phyloP scores from a whole-genome alignment of 2,113 vertebrate genomes.

The Nanorana parkeri region DNA sequence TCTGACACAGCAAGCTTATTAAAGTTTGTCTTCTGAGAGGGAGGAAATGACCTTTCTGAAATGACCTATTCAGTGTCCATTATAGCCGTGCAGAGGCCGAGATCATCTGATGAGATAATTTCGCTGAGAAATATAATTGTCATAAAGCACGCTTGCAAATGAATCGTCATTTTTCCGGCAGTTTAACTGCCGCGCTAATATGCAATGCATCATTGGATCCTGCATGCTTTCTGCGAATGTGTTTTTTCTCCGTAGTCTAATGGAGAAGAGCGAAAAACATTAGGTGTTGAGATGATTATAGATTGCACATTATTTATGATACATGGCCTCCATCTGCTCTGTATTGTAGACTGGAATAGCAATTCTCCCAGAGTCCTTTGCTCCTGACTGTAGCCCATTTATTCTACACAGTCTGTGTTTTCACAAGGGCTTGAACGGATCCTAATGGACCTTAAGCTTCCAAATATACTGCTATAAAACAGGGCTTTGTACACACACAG shows the following conservation, averaged over 20 bases:
- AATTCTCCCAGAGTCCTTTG: slow-evolving; percentile 13
- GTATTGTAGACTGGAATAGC: background rate
- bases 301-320: slow-evolving; percentile 35
- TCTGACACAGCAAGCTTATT: slow-evolving; percentile 6
- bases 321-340: slow-evolving; percentile 11
- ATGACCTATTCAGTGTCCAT: slow-evolving; percentile 40
- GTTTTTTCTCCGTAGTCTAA: slow-evolving; percentile 21
- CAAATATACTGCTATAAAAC: background rate
- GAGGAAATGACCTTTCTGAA: slow-evolving; percentile 25
- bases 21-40: slow-evolving; percentile 1
- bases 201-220: slow-evolving; percentile 43
- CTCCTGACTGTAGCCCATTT: slow-evolving; percentile 5
- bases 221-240: slow-evolving; percentile 37
- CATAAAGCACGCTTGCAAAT: slow-evolving; percentile 18
- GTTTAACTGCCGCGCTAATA: slow-evolving; percentile 37
- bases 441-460: slow-evolving; percentile 15
- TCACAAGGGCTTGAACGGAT: background rate
- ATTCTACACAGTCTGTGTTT: background rate
- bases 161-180: background rate
- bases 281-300: slow-evolving; percentile 35
- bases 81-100: background rate
- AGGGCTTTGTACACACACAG: background rate
- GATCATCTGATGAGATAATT: slow-evolving; percentile 1
- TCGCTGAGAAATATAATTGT: slow-evolving; percentile 26
- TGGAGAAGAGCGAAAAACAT: slow-evolving; percentile 29